Evolutionary conservation across 2,888 invertebrate genomes (phyloP), one percentile per base, ranked within the genome.

Genomic region (Parelbella ahira): DNA sequence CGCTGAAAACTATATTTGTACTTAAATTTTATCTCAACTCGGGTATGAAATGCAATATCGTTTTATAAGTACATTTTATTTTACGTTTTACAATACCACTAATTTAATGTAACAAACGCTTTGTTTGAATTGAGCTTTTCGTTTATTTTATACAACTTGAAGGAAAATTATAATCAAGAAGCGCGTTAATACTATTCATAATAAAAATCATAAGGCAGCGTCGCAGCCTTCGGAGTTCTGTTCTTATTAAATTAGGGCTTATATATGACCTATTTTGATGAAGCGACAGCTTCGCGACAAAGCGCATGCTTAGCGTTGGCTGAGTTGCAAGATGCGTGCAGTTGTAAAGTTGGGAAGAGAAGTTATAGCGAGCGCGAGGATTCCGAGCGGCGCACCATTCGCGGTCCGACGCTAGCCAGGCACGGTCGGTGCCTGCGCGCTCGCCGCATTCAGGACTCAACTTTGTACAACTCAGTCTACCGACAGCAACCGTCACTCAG

Each of bases 361-460:
- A 68, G 60, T 62, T 57, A 58, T 53, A 56, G 54, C 57, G 56
- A 55, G 56, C 30, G 58, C 49, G 44, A 43, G 50, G 53, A 46
- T 44, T 46, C 37, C 43, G 47, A 42, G 33, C 44, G 47, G 29
- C 43, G 41, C 56, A 50, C 60, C 82, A 84, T 73, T 83, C 81
- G 81, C 78, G 70, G 68, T 65, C 67, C 63, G 76, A 64, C 73
- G 63, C 66, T 69, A 56, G 71, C 60, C 71, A 62, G 71, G 81
- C 74, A 73, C 73, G 71, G 72, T 67, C 71, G 74, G 63, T 60
- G 70, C 64, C 60, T 63, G 62, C 68, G 73, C 76, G 68, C 62
- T 59, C 52, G 55, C 57, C 68, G 59, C 53, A 54, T 45, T 46
- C 57, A 57, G 53, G 53, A 58, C 55, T 52, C 63, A 72, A 75